Evolutionary conservation across 2,797 vertebrate genomes (phyloP), one percentile per base, ranked within the genome.

Genomic region (Falco rusticolus): DNA sequence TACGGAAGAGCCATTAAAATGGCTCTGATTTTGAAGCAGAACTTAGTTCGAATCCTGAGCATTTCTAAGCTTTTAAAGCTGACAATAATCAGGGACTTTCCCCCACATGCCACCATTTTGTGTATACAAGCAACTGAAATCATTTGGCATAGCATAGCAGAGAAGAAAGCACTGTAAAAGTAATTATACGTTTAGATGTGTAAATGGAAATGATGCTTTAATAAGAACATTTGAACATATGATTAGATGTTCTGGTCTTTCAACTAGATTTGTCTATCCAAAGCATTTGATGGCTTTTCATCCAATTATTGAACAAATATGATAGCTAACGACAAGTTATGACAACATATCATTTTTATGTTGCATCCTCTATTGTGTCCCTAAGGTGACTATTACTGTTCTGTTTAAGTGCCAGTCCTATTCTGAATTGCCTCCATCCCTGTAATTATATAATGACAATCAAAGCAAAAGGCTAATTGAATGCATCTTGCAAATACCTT

Each of bases 401-500:
- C 90, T 90, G 93, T 82, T 91, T 77, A 91, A 91, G 90, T 60
- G 59, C 53, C 83, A 77, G 91, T 24, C 65, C 31, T 5, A 17
- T 37, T 68, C 82, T 29, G 56, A 83, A 85, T 47, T n/a, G 60
- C 90, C 65, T 90, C 68, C 47, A 51, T 64, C 68, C 63, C 33
- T 7, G 26, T n/a, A 93, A 94, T 85, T 90, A 86, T 10, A 17
- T 4, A 87, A 68, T 1, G 13, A 47, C 70, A 88, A 92, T 26
- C 84, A 83, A 90, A 81, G 80, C 48, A 56, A 71, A 91, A 74
- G 66, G 68, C 72, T 77, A 91, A 93, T 29, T 69, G 79, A 80
- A 84, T 5, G 26, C 7, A 39, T 89, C 74, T 60, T 39, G 59
- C 54, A 79, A 84, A 93, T 97, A 98, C 98, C 98, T 98, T 98